Evolutionary conservation across 2,888 invertebrate genomes (phyloP), one percentile per base, ranked within the genome.

Genomic region (Melinaea marsaeus): DNA sequence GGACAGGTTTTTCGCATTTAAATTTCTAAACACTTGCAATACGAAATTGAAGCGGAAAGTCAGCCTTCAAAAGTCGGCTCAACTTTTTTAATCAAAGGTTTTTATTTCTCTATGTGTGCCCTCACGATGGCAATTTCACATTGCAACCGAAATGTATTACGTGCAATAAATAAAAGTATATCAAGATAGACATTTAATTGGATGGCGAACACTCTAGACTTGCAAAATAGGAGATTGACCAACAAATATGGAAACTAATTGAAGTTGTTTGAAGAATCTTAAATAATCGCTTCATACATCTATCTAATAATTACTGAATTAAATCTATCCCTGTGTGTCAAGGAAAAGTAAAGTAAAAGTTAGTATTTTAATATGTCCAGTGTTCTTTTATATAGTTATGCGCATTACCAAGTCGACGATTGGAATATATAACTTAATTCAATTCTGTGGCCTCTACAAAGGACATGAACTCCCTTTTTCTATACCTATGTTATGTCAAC

Each of bases 21-120:
- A 70, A 69, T 70, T 69, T 67, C 70, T 70, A 70, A 70, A 69
- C 69, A 70, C 66, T 70, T 67, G 60, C 69, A 65, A 70, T 66
- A 67, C 66, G 62, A 70, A 70, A 70, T 70, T 69, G 67, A 70
- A 70, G 61, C 62, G 63, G 60, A 67, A 66, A 69, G 64, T 69
- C 70, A 69, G 61, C 13, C 61, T 56, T 61, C 58, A 69, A 65
- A 69, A 69, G 65, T 69, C 67, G 60, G 65, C 69, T 65, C 63
- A 71, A 71, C 71, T 71, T 71, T 71, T 71, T 71, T 70, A 71
- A 71, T 71, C 70, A 71, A 70, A 67, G 67, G 63, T 69, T 69
- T 68, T 68, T 70, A 71, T 67, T 69, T 65, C 68, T 64, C 64
- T 58, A 58, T 65, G 67, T 69, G 64, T 65, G 64, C 60, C 64